These are phyloP conservation scores for Uloborus plumipes DNA, from an alignment of 2,888 invertebrate species.

Conservation along the genomic window DNA sequence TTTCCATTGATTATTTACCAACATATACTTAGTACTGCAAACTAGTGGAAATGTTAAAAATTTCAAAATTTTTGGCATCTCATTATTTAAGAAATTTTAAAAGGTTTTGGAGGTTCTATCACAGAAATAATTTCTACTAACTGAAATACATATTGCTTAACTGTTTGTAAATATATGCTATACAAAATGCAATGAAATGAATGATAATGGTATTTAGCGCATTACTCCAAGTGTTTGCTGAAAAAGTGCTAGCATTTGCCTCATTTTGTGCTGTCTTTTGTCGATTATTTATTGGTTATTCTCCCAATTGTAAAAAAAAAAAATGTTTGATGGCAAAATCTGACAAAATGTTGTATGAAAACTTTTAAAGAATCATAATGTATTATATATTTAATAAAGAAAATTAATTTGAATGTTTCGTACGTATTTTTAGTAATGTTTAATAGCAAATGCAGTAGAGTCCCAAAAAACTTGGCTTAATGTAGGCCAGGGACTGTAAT, in stretches of 20 bases:
- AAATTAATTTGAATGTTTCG: not conserved
- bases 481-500: too few species aligned
- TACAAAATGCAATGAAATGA: not conserved
- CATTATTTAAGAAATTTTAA: too few species aligned
- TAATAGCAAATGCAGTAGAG: too few species aligned
- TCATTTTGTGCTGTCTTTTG: not conserved
- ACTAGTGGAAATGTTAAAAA: too few species aligned
- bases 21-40: too few species aligned
- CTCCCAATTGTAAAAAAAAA: not conserved
- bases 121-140: too few species aligned
- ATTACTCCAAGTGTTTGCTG: not conserved
- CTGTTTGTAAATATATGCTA: too few species aligned
- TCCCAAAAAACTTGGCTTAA: too few species aligned
- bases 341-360: not conserved
- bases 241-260: not conserved
- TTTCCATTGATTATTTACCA: too few species aligned
- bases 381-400: not conserved
- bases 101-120: too few species aligned
- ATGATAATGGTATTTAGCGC: not conserved
- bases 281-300: constrained; percentile 10
- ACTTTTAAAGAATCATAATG: not conserved
- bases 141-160: too few species aligned
- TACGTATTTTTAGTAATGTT: not conserved
- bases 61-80: too few species aligned
- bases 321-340: not conserved